Percentiles rank a stretch among this genome's conserved stretches.
Conservation (phyloP, 2,888 invertebrate genomes). For the Gisinianus flammeolus region DNA sequence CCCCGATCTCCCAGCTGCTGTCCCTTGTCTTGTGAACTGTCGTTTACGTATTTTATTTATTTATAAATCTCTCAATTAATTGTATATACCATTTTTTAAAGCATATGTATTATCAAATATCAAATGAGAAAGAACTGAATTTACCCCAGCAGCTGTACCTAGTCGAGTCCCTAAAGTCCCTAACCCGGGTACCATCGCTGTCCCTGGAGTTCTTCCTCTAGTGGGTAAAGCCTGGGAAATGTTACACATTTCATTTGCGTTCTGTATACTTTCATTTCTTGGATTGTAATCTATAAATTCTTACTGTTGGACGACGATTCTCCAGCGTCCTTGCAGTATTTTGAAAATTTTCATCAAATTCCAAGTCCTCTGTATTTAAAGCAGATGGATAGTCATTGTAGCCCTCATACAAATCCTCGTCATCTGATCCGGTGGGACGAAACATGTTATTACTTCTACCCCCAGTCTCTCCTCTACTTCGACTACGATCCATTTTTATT, state of each 20-base stretch:
- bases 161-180: constrained; percentile 42
- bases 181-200: constrained; percentile 39
- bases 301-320: constrained; percentile 72
- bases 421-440: constrained; percentile 61
- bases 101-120: not conserved
- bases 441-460: constrained; percentile 38
- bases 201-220: constrained; percentile 57
- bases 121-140: not conserved
- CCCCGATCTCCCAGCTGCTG: constrained; percentile 48
- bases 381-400: constrained; percentile 73
- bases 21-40: constrained; percentile 54
- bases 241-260: too few relatives aligned
- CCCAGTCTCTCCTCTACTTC: constrained; percentile 17
- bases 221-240: constrained; percentile 50
- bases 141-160: constrained; percentile 53
- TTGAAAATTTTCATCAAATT: constrained; percentile 76
- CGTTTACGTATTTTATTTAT: not conserved
- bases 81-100: not conserved
- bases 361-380: constrained; percentile 71
- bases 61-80: not conserved
- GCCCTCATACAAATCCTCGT: constrained; percentile 72
- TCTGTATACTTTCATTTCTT: too few relatives aligned
- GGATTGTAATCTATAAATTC: constrained; percentile 40
- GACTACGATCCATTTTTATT: constrained; percentile 10
- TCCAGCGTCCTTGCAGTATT: constrained; percentile 78